phyloP scores from a whole-genome alignment of 2,888 invertebrate species.

The Drosophila peninsularis region DNA sequence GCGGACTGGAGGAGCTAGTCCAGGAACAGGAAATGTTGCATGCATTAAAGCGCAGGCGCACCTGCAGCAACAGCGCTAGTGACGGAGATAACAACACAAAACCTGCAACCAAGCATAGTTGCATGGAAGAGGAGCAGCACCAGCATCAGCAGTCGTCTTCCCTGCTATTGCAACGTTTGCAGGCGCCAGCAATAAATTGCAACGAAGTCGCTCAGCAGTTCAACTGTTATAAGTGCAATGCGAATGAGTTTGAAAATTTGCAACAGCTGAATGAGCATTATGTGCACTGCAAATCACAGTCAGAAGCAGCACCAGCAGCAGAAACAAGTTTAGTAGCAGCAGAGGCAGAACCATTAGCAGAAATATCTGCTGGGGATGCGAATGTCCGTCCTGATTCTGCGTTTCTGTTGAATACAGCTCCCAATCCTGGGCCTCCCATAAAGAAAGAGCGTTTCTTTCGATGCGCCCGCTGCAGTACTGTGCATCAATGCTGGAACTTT shows the following conservation, averaged over 20 bases:
- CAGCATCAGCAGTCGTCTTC: slow-evolving; percentile 24
- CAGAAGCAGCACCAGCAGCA: slow-evolving; percentile 56
- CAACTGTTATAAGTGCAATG: slow-evolving; percentile 89
- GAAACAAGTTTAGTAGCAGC: slow-evolving; percentile 70
- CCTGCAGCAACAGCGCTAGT: slow-evolving; percentile 17
- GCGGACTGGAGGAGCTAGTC: slow-evolving; percentile 28
- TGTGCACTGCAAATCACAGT: slow-evolving; percentile 85
- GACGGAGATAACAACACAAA: slow-evolving; percentile 2
- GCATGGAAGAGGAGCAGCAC: slow-evolving; percentile 8
- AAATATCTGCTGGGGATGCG: slow-evolving; percentile 75
- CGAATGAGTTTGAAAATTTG: slow-evolving; percentile 88
- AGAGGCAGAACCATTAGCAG: slow-evolving; percentile 33
- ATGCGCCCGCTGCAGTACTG: slow-evolving; percentile 92
- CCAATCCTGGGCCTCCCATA: not conserved
- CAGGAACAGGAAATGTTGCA: slow-evolving; percentile 66
- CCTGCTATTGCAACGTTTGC: slow-evolving; percentile 63
- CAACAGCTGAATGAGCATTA: slow-evolving; percentile 89
- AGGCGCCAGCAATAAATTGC: slow-evolving; percentile 31
- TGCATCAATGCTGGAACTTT: slow-evolving; percentile 94
- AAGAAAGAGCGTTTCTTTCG: slow-evolving; percentile 88
- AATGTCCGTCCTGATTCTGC: not conserved
- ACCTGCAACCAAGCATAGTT: slow-evolving; percentile 11
- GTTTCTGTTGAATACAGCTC: not conserved
- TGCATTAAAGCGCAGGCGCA: slow-evolving; percentile 29
- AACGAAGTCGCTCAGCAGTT: slow-evolving; percentile 15